These are phyloP conservation scores for Peromyscus californicus DNA, from an alignment of 2,113 vertebrate species.

Conservation along the genomic window DNA sequence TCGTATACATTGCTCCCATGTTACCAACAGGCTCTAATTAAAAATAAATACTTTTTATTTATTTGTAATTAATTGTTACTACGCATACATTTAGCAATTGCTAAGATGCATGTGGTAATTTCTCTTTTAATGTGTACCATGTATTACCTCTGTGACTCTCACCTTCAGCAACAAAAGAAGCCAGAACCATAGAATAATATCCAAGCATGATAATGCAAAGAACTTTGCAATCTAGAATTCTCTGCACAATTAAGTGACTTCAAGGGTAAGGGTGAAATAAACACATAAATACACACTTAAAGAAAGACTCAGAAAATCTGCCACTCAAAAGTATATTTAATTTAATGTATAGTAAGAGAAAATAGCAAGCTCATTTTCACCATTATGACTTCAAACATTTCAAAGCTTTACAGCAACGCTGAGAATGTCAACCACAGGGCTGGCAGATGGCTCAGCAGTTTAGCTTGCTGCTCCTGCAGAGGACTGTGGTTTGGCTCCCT, in stretches of 20 bases:
- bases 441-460: not conserved
- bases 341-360: not conserved
- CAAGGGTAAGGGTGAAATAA: not conserved
- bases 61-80: not conserved
- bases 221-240: not conserved
- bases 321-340: not conserved
- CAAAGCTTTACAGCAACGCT: not conserved
- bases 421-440: not conserved
- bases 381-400: not conserved
- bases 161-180: not conserved
- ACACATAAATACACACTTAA: not conserved
- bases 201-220: not conserved
- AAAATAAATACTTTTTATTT: not conserved
- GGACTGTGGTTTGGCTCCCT: no score
- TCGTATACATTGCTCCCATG: not conserved
- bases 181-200: not conserved
- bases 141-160: not conserved
- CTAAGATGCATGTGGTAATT: not conserved
- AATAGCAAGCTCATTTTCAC: not conserved
- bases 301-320: not conserved
- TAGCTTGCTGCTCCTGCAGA: not conserved
- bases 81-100: not conserved
- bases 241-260: not conserved
- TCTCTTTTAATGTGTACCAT: not conserved
- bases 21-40: not conserved